A percentile compares a stretch with the other conserved stretches of the same genome.
phyloP scores from a whole-genome alignment of 2,113 vertebrate species.

The Arenaria interpres region DNA sequence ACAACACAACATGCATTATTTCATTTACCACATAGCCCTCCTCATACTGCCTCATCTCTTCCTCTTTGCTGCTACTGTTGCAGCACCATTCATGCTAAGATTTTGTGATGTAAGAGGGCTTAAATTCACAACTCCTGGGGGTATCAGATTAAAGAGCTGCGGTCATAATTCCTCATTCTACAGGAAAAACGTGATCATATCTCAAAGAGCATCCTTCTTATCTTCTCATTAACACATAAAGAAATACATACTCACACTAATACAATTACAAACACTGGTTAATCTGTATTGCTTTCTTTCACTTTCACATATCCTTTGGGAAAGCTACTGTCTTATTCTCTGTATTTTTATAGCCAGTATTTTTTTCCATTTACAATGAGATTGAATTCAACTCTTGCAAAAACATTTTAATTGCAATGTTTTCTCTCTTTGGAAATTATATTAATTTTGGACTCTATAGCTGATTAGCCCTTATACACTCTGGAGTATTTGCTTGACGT shows the following conservation, averaged over 20 bases:
- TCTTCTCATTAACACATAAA: background rate
- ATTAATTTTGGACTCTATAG: background rate
- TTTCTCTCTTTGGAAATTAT: background rate
- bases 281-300: background rate
- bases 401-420: constrained; percentile 9
- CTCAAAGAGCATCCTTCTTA: constrained; percentile 4
- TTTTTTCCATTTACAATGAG: constrained; percentile 15
- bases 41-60: background rate
- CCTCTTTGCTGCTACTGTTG: background rate
- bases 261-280: background rate
- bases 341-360: background rate
- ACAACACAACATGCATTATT: background rate
- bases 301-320: background rate
- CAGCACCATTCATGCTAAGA: background rate
- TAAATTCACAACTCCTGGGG: background rate
- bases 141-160: background rate
- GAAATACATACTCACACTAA: background rate
- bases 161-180: background rate
- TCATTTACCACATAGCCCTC: background rate
- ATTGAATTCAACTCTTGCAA: background rate
- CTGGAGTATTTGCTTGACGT: background rate
- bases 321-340: background rate
- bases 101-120: background rate
- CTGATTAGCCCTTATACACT: background rate
- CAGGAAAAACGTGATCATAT: background rate